Evolutionary conservation across 1,140 invertebrate species (phyloP).

Genomic region (Goniozus legneri): DNA sequence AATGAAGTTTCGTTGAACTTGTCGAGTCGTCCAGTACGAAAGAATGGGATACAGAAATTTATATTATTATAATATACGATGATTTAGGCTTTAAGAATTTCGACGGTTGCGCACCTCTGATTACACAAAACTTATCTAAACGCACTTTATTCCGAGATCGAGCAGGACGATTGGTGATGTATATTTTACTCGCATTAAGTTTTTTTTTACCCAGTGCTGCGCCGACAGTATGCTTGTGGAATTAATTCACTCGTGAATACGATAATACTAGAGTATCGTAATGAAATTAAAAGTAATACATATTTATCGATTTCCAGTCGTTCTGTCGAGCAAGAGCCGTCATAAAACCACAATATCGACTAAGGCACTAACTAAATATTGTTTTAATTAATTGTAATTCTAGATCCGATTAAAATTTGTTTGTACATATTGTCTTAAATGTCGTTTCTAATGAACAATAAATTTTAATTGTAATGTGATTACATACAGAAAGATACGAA

Average conservation of each 20-base stretch:
- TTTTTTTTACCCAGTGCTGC: not conserved
- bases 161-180: conserved; percentile 14
- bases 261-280: no score
- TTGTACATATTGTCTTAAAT: conserved; percentile 37
- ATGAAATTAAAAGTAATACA: no score
- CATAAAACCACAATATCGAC: conserved; percentile 12
- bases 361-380: conserved; percentile 24
- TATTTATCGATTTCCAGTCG: conserved; percentile 10
- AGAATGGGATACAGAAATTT: no score
- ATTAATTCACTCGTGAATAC: no score
- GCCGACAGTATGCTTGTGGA: no score
- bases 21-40: no score
- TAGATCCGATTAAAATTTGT: conserved; percentile 23
- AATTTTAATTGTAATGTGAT: not conserved
- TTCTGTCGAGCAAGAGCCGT: not conserved
- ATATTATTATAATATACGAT: no score
- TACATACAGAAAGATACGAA: no score
- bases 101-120: no score
- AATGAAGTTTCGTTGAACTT: no score
- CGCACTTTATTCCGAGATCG: conserved; percentile 1
- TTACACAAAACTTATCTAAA: no score
- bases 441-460: conserved; percentile 28
- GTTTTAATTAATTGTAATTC: conserved; percentile 25
- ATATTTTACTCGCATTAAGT: not conserved
- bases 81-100: no score